Evolutionary conservation across 2,888 invertebrate genomes (phyloP).

Genomic region (Ormyrus pomaceus): DNA sequence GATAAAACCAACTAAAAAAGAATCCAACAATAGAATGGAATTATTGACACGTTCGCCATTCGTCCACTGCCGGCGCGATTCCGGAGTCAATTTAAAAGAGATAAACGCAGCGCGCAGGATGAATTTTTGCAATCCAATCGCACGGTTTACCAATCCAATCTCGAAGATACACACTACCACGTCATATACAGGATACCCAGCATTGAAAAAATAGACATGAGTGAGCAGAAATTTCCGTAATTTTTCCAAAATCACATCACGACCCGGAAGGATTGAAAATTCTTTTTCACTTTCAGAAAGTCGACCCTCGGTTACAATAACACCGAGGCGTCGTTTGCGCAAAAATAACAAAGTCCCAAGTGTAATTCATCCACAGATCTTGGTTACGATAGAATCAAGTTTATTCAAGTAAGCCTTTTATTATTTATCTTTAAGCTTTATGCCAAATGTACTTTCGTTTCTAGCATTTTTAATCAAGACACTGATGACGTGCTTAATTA

Average conservation of each 20-base stretch:
- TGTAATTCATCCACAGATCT: too few species aligned
- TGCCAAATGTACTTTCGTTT: not conserved
- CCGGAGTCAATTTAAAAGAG: constrained; percentile 1
- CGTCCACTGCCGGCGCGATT: constrained; percentile 38
- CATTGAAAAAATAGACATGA: too few species aligned
- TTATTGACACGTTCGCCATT: constrained; percentile 28
- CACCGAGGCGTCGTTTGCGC: too few species aligned
- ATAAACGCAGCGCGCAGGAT: constrained; percentile 14
- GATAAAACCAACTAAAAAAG: too few species aligned
- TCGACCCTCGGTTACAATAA: too few species aligned
- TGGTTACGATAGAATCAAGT: too few species aligned
- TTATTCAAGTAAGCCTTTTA: too few species aligned
- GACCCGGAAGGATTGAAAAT: too few species aligned
- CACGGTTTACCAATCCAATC: constrained; percentile 25
- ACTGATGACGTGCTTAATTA: constrained; percentile 21
- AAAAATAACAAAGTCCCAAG: too few species aligned
- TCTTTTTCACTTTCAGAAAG: too few species aligned
- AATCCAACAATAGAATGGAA: constrained; percentile 18
- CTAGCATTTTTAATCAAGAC: constrained; percentile 29
- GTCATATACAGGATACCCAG: constrained; percentile 31
- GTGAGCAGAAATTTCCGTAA: too few species aligned
- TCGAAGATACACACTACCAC: constrained; percentile 44
- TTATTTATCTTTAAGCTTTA: not conserved
- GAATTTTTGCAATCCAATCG: constrained; percentile 27
- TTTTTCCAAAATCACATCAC: too few species aligned